phyloP scores from a whole-genome alignment of 1,140 invertebrate species.

The Diabrotica undecimpunctata region DNA sequence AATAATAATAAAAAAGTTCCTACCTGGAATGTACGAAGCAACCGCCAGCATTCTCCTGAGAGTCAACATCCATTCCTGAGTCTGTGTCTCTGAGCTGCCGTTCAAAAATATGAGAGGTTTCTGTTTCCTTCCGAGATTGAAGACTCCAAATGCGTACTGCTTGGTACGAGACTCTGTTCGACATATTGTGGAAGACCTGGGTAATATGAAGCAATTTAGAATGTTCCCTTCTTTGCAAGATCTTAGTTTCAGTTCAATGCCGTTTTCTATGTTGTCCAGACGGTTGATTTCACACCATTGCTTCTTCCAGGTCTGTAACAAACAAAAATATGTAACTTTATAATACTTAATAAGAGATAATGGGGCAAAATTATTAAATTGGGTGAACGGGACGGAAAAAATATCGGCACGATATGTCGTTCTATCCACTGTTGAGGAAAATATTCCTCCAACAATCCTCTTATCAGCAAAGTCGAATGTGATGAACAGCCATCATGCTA shows the following conservation, averaged over 20 bases:
- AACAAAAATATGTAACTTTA: background rate
- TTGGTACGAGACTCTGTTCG: conserved; percentile 55
- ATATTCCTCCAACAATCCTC: too few relatives aligned
- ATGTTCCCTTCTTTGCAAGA: conserved; percentile 35
- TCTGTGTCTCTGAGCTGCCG: conserved; percentile 52
- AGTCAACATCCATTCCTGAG: conserved; percentile 55
- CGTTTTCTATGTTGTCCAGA: conserved; percentile 38
- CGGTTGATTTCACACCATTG: conserved; percentile 44
- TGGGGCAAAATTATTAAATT: background rate
- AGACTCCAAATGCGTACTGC: conserved; percentile 55
- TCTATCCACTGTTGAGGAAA: too few relatives aligned
- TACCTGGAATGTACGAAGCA: conserved; percentile 42
- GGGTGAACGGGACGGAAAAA: background rate
- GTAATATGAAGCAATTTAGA: conserved; percentile 42
- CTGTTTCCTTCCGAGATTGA: conserved; percentile 45
- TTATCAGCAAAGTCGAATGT: too few relatives aligned
- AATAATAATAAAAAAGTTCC: too few relatives aligned
- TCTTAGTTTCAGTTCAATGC: conserved; percentile 40
- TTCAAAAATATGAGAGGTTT: conserved; percentile 53
- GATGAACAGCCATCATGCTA: too few relatives aligned
- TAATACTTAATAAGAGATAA: conserved; percentile 6
- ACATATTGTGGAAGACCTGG: conserved; percentile 48
- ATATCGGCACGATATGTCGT: background rate
- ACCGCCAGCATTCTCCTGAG: conserved; percentile 51
- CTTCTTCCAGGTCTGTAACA: conserved; percentile 40